Base-by-base conservation (phyloP, 2,797 vertebrate species). In the Cyclopterus lumpus region DNA sequence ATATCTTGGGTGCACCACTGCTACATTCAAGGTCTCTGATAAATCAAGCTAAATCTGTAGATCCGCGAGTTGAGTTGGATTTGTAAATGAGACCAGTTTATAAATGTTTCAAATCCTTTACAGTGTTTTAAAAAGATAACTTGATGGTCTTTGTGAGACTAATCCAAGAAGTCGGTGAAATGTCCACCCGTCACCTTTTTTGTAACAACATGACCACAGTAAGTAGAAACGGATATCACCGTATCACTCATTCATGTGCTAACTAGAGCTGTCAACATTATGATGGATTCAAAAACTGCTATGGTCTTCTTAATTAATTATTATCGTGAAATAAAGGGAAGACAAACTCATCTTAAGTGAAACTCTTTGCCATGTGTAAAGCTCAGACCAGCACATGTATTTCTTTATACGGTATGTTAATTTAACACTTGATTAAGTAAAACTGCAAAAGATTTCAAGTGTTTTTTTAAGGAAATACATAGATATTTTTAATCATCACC, bases 1-100 rank as follows among this genome's bases (percentile, higher is more conserved):
- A 0, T 58, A 75, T 81, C 2, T 3, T 9, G 42, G 83, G 20
- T 80, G 84, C 87, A 89, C 79, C 0, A 0, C 32, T 40, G 85
- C 24, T 68, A 3, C 60, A 1, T 87, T 89, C 80, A 89, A 48
- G 68, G 14, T 8, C 30, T 18, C 1, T 16, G 6, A n/a, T 22
- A 30, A 53, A 65, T 73, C 5, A 51, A 59, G 40, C 6, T 24
- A n/a, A 24, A 42, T 9, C 3, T 16, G 24, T 8, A 20, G 0
- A 18, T 0, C 2, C 2, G 5, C 18, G 8, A 15, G 9, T 32
- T 4, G 8, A 34, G 16, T 11, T 32, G 71, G 40, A 34, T 62
- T 18, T 16, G 10, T 22, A 22, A 18, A 34, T 28, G 28, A 63
- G 9, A 18, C 11, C 7, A 22, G 14, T 53, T 55, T 42, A 1